Evolutionary conservation across 2,888 invertebrate genomes (phyloP).

Genomic region (Trichogramma dendrolimi): DNA sequence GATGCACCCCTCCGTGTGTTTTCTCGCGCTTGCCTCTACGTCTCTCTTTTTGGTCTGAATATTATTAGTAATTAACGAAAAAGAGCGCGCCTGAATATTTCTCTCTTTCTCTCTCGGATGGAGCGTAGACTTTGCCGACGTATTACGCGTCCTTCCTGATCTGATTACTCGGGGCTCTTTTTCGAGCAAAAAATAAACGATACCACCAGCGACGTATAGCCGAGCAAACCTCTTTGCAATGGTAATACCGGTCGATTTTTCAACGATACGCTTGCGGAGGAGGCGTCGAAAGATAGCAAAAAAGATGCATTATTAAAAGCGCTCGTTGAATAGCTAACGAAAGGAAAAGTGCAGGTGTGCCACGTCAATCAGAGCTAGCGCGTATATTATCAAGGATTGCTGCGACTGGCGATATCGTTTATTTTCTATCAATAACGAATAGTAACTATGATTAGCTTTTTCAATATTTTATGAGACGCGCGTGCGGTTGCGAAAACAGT

Average conservation of each 20-base stretch:
- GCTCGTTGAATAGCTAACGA: too few species aligned
- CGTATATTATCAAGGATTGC: too few species aligned
- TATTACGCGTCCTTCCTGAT: background rate
- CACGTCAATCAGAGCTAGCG: too few species aligned
- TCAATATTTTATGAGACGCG: too few species aligned
- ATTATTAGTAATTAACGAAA: slow-evolving; percentile 50
- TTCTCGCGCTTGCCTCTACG: slow-evolving; percentile 30
- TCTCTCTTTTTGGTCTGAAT: slow-evolving; percentile 41
- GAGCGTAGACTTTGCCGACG: background rate
- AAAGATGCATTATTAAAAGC: too few species aligned
- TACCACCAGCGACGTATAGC: background rate
- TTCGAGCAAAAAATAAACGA: too few species aligned
- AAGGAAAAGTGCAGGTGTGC: too few species aligned
- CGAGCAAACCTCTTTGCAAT: slow-evolving; percentile 34
- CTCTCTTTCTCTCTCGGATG: background rate
- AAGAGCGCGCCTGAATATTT: slow-evolving; percentile 11
- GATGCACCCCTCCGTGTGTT: slow-evolving; percentile 31
- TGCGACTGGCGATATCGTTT: too few species aligned
- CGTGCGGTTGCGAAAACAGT: background rate
- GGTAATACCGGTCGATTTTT: slow-evolving; percentile 28
- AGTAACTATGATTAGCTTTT: too few species aligned
- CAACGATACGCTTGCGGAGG: too few species aligned
- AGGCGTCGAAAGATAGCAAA: too few species aligned
- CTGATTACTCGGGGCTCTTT: slow-evolving; percentile 18
- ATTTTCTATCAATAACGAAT: too few species aligned